Percentiles rank a stretch among this genome's conserved stretches.
Evolutionary conservation across 2,113 vertebrate species (phyloP).

Genomic region (Uria aalge): DNA sequence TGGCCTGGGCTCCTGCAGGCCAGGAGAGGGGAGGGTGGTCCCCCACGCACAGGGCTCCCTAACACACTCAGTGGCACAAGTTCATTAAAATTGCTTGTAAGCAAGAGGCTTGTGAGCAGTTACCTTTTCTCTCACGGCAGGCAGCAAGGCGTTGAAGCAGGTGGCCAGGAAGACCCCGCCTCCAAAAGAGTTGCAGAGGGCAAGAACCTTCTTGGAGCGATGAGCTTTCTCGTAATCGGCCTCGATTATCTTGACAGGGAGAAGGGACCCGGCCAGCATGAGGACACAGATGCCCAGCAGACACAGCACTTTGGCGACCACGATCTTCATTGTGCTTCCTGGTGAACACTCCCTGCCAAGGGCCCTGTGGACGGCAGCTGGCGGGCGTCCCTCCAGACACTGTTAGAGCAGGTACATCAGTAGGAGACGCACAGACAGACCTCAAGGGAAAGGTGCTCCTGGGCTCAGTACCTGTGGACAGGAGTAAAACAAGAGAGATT

Average conservation of each 20-base stretch:
- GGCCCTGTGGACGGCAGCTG: neutral
- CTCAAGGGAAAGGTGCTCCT: neutral
- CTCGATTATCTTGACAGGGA: conserved; percentile 84
- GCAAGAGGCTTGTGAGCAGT: rapidly evolving
- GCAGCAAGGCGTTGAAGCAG: conserved; percentile 91
- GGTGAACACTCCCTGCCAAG: too few relatives aligned
- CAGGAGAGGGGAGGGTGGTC: neutral
- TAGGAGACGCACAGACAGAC: rapidly evolving
- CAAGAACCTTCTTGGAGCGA: conserved; percentile 74
- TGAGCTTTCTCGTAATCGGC: conserved; percentile 79
- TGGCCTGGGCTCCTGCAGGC: neutral
- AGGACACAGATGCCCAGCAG: conserved; percentile 83
- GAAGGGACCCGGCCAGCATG: conserved; percentile 84
- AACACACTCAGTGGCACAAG: rapidly evolving
- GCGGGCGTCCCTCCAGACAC: rapidly evolving
- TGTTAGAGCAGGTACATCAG: rapidly evolving
- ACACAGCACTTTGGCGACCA: conserved; percentile 85
- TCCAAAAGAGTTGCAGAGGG: conserved; percentile 86
- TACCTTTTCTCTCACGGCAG: conserved; percentile 88
- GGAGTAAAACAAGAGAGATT: neutral
- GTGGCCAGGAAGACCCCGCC: conserved; percentile 92
- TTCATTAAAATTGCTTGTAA: neutral
- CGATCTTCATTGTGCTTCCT: conserved; percentile 70
- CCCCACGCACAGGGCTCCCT: rapidly evolving
- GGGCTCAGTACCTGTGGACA: neutral